phyloP scores from a whole-genome alignment of 2,888 invertebrate species.

The Melanostoma mellinum region DNA sequence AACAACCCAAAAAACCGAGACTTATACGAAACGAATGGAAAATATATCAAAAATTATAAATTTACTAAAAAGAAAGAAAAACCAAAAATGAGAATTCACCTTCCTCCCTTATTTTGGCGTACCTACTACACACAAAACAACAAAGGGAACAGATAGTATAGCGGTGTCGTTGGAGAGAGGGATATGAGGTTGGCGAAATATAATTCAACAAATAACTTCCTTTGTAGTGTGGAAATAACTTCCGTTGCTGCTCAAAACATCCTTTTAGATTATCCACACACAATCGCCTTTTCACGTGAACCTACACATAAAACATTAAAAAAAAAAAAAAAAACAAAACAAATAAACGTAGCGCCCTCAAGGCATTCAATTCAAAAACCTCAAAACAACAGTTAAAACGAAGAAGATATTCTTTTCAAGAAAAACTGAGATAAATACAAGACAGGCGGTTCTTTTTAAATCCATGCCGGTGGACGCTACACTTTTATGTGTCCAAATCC shows the following conservation, averaged over 20 bases:
- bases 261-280: conserved; percentile 71
- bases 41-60: conserved; percentile 60
- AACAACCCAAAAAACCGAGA: too few species aligned
- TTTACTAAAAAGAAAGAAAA: conserved; percentile 28
- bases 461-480: conserved; percentile 33
- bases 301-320: not conserved
- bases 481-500: conserved; percentile 3
- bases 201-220: conserved; percentile 71
- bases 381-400: conserved; percentile 49
- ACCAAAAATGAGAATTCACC: conserved; percentile 39
- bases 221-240: conserved; percentile 71
- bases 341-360: conserved; percentile 38
- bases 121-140: not conserved
- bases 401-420: not conserved
- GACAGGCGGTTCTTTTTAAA: conserved; percentile 14
- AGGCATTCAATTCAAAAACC: conserved; percentile 62
- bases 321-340: conserved; percentile 14
- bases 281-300: conserved; percentile 48
- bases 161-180: conserved; percentile 4
- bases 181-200: conserved; percentile 35
- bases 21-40: too few species aligned
- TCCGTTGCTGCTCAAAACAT: conserved; percentile 72
- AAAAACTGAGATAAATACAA: conserved; percentile 16
- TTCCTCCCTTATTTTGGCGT: conserved; percentile 7
- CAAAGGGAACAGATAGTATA: conserved; percentile 8